Percentiles rank a stretch among this genome's conserved stretches.
Evolutionary conservation across 2,888 invertebrate genomes (phyloP).

Genomic region (Ectemnius lituratus): DNA sequence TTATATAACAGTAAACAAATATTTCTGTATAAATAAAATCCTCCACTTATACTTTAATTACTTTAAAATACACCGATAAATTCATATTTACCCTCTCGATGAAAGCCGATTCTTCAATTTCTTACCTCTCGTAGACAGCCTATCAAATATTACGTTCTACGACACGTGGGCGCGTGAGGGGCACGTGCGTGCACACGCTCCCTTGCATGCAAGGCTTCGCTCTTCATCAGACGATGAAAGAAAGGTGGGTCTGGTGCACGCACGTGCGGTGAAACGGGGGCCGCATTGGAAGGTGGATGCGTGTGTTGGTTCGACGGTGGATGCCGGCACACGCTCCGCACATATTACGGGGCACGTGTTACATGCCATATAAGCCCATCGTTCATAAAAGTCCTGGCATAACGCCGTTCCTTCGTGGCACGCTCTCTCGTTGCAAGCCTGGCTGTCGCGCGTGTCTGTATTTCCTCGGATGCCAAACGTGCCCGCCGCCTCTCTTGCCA

Average conservation of each 20-base stretch:
- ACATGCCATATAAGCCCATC: conserved; percentile 66
- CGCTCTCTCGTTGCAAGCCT: conserved; percentile 33
- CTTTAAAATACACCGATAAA: too few relatives aligned
- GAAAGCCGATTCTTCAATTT: too few relatives aligned
- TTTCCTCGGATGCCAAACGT: conserved; percentile 43
- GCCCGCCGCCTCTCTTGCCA: conserved; percentile 16
- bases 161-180: too few relatives aligned
- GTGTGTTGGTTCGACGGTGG: conserved; percentile 32
- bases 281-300: neutral
- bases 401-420: conserved; percentile 19
- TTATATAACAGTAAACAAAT: too few relatives aligned
- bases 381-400: conserved; percentile 61
- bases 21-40: too few relatives aligned
- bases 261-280: neutral
- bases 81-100: too few relatives aligned
- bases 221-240: too few relatives aligned
- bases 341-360: conserved; percentile 68
- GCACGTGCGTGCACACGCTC: conserved; percentile 1
- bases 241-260: neutral
- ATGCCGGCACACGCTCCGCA: conserved; percentile 42
- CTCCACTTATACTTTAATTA: too few relatives aligned
- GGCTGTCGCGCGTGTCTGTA: conserved; percentile 40
- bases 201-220: neutral
- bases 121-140: too few relatives aligned
- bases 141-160: too few relatives aligned